Percentiles rank a stretch among this genome's conserved stretches.
Conservation (phyloP, 2,888 invertebrate genomes). For the Napeogenes sylphis region DNA sequence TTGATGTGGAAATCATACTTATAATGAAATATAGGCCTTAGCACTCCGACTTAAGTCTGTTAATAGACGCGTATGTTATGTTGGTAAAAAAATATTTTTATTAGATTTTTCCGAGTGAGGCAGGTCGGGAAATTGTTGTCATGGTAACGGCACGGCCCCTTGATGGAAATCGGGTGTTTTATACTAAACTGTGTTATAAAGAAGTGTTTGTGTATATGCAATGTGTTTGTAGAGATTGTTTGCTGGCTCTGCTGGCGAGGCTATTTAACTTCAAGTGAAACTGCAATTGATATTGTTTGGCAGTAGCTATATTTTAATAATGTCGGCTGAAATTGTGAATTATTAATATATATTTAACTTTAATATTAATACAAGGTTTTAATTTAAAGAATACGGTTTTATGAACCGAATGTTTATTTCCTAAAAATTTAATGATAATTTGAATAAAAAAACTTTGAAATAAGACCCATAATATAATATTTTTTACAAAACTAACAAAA, state of each 20-base stretch:
- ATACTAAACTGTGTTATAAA: conserved; percentile 32
- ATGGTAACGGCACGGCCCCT: conserved; percentile 53
- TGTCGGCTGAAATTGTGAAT: too few species aligned
- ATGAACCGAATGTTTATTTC: too few species aligned
- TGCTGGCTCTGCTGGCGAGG: background rate
- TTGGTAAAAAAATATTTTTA: conserved; percentile 44
- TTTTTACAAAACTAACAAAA: too few species aligned
- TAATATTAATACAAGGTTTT: too few species aligned
- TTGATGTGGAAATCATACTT: conserved; percentile 26
- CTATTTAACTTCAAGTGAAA: background rate
- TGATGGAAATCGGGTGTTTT: conserved; percentile 36
- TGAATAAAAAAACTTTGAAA: too few species aligned
- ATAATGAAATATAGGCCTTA: conserved; percentile 26
- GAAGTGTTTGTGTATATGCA: conserved; percentile 10
- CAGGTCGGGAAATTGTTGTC: conserved; percentile 53
- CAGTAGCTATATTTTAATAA: background rate
- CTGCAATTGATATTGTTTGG: background rate
- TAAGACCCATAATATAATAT: too few species aligned
- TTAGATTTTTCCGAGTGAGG: conserved; percentile 55
- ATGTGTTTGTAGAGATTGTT: background rate
- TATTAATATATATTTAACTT: background rate
- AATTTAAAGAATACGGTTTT: too few species aligned
- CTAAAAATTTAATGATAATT: too few species aligned
- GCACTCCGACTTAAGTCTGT: background rate
- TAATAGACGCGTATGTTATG: conserved; percentile 7